Evolutionary conservation across 2,797 vertebrate genomes (phyloP), one percentile per base, ranked within the genome.

Genomic region (Lepilemur septentrionalis): DNA sequence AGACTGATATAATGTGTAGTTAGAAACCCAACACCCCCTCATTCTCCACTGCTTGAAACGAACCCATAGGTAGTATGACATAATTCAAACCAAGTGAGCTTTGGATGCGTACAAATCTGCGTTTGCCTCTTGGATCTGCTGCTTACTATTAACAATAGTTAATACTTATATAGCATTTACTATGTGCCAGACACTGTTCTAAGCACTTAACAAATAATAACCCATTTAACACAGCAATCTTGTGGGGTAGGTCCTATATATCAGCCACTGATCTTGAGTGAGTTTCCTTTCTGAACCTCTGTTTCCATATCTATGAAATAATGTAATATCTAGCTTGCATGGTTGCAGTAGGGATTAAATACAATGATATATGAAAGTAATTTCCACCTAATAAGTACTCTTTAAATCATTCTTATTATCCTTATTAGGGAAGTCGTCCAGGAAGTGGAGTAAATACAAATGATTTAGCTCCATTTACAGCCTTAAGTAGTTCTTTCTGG

Each of bases 381-480:
- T 43, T 91, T 91, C 89, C 4, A 81, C n/a, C 67, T 88, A 30
- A n/a, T 76, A 91, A 89, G 41, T 89, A 70, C 15, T 76, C 82
- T 84, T 94, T 78, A 89, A 90, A 79, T 92, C 61, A 85, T 81
- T 78, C 23, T 94, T 85, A 97, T 43, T 91, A 72, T 78, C 43
- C 67, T 81, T 81, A 76, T 35, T 83, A 94, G 48, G 52, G 25
- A 87, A 88, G 61, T 69, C 55, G 83, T 48, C 65, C 20, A 48
- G 18, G 48, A 92, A 92, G 89, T 43, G 35, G 52, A 93, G 35
- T 72, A 65, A 93, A 55, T 38, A 46, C 41, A 81, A 90, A 87
- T 55, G 20, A 88, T 81, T 96, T 75, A 79, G 81, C 67, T 52
- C 43, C 25, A 73, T 92, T 78, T 48, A 79, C 1, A 88, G 67